Evolutionary conservation across 1,140 invertebrate species (phyloP).

Genomic region (Cataglyphis hispanica): DNA sequence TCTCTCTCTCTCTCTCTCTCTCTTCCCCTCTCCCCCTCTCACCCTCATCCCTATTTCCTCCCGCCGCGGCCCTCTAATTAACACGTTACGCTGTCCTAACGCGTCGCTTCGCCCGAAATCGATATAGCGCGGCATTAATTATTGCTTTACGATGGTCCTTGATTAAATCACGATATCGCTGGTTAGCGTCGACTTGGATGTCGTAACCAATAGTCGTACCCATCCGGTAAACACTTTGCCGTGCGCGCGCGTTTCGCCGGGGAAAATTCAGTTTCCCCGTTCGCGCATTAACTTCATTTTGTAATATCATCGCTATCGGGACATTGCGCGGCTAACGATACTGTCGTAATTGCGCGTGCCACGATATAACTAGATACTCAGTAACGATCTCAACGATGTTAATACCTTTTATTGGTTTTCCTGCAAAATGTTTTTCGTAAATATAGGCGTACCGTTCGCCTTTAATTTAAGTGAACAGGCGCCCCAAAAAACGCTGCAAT

Average conservation of each 20-base stretch:
- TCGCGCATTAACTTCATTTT: slow-evolving; percentile 47
- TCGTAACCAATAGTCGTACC: slow-evolving; percentile 32
- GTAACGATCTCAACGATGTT: slow-evolving; percentile 48
- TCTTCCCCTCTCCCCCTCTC: background rate
- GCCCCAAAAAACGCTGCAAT: background rate
- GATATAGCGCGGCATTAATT: slow-evolving; percentile 64
- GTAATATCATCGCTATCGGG: slow-evolving; percentile 38
- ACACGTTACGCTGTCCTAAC: slow-evolving; percentile 62
- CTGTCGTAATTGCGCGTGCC: slow-evolving; percentile 42
- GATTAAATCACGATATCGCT: slow-evolving; percentile 64
- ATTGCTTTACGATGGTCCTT: slow-evolving; percentile 62
- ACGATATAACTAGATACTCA: slow-evolving; percentile 40
- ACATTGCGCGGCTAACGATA: slow-evolving; percentile 47
- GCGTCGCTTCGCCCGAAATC: slow-evolving; percentile 56
- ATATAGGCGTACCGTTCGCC: background rate
- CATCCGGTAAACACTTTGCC: slow-evolving; percentile 44
- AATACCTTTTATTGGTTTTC: slow-evolving; percentile 46
- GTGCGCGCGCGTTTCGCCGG: background rate
- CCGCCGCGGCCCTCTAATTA: slow-evolving; percentile 49
- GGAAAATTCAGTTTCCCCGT: slow-evolving; percentile 45
- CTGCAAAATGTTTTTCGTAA: slow-evolving; percentile 29
- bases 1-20: background rate
- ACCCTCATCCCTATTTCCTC: background rate
- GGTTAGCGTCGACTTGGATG: slow-evolving; percentile 36
- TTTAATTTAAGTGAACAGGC: slow-evolving; percentile 16